Conservation (phyloP, 2,113 vertebrate genomes). For the Dipodomys spectabilis region DNA sequence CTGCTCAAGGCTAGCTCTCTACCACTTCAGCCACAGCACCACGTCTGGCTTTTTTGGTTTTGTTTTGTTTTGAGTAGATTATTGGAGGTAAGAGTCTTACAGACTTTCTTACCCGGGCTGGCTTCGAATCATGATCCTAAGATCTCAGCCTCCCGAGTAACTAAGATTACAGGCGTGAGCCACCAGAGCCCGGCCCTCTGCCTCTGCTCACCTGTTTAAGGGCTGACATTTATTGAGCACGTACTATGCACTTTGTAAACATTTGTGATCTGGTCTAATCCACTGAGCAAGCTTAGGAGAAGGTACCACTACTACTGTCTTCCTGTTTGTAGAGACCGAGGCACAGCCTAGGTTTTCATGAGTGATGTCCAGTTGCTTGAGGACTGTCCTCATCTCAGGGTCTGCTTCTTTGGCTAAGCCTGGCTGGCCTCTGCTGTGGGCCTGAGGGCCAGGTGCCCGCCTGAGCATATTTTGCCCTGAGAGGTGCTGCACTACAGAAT, state of each 20-base stretch:
- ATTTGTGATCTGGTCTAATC: background rate
- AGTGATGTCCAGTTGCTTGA: background rate
- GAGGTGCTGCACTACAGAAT: background rate
- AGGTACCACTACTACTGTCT: fast-evolving
- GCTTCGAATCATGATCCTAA: too few species aligned
- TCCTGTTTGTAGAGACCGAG: background rate
- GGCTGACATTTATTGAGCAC: background rate
- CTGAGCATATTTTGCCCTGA: background rate
- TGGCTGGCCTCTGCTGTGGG: background rate
- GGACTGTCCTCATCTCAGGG: background rate
- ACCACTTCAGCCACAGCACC: too few species aligned
- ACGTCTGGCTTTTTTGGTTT: too few species aligned
- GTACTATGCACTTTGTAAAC: background rate
- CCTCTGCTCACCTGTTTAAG: background rate
- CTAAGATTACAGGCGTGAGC: too few species aligned
- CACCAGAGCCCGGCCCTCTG: too few species aligned
- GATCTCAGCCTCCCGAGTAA: too few species aligned
- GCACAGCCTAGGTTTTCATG: background rate
- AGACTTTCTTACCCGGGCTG: too few species aligned
- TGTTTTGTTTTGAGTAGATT: too few species aligned
- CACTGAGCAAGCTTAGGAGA: background rate
- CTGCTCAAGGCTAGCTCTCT: too few species aligned
- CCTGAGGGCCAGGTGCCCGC: background rate
- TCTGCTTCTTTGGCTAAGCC: background rate
- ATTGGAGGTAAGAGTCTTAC: too few species aligned